Percentiles rank a stretch among this genome's conserved stretches.
phyloP scores from a whole-genome alignment of 2,113 vertebrate species.

The Condylura cristata region DNA sequence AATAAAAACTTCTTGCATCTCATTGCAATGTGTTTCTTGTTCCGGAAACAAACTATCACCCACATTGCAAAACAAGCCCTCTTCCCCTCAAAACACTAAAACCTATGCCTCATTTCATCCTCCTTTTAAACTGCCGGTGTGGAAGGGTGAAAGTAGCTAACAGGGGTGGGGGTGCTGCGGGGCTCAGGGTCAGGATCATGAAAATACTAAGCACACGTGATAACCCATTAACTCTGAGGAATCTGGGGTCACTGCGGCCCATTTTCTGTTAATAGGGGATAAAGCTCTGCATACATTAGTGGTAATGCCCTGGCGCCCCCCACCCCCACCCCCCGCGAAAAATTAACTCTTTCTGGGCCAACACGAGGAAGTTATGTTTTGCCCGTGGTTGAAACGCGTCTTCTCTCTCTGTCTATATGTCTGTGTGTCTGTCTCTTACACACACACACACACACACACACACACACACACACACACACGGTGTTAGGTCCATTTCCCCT shows the following conservation, averaged over 20 bases:
- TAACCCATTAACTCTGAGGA: slow-evolving; percentile 72
- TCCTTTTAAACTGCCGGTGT: not conserved
- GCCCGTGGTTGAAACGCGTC: slow-evolving; percentile 9
- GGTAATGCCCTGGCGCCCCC: slow-evolving; percentile 79
- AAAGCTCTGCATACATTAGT: slow-evolving; percentile 82
- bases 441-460: not conserved
- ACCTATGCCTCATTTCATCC: not conserved
- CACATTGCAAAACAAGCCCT: not conserved
- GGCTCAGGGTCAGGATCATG: slow-evolving; percentile 73
- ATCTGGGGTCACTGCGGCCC: slow-evolving; percentile 71
- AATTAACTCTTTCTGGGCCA: slow-evolving; percentile 80
- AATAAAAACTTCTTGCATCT: slow-evolving; percentile 32
- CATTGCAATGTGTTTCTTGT: slow-evolving; percentile 26
- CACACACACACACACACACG: not conserved
- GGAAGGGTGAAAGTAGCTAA: not conserved
- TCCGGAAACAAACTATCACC: not conserved
- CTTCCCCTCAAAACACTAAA: not conserved
- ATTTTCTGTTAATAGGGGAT: slow-evolving; percentile 85
- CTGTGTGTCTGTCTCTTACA: too few species aligned
- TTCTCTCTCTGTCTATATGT: too few species aligned
- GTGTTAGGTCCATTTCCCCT: not conserved
- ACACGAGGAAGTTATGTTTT: slow-evolving; percentile 29
- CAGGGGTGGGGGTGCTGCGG: not conserved
- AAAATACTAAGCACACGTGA: slow-evolving; percentile 60
- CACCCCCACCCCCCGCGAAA: too few species aligned